A percentile compares a stretch with the other conserved stretches of the same genome.
Evolutionary conservation across 2,797 vertebrate genomes (phyloP).

Genomic region (Chromobotia macracanthus): DNA sequence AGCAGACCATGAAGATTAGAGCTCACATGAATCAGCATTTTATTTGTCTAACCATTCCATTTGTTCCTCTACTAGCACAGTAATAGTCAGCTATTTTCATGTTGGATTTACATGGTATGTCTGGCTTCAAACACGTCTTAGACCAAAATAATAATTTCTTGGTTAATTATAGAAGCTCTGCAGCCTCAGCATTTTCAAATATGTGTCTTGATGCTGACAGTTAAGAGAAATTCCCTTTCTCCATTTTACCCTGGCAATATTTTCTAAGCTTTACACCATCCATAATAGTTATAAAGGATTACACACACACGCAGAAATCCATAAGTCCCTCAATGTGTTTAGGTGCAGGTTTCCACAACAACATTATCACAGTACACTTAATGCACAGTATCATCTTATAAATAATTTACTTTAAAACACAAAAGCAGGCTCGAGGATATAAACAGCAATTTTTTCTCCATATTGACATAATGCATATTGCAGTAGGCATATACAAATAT

Average conservation of each 20-base stretch:
- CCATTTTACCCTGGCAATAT: neutral
- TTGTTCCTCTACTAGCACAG: neutral
- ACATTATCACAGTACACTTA: constrained; percentile 24
- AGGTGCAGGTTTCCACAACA: constrained; percentile 11
- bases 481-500: constrained; percentile 16
- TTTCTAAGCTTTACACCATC: constrained; percentile 24
- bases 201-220: constrained; percentile 3
- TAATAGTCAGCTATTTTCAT: constrained; percentile 26
- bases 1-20: constrained; percentile 42
- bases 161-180: constrained; percentile 49
- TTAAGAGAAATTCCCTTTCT: constrained; percentile 30
- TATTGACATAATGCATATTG: constrained; percentile 27
- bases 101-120: constrained; percentile 16
- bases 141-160: constrained; percentile 38
- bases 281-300: constrained; percentile 7
- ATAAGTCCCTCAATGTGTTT: neutral
- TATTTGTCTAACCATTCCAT: neutral
- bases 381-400: constrained; percentile 37
- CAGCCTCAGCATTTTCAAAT: constrained; percentile 48
- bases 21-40: constrained; percentile 25
- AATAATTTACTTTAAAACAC: constrained; percentile 39
- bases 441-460: constrained; percentile 13
- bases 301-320: neutral
- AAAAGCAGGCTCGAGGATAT: constrained; percentile 28
- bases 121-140: constrained; percentile 25